Base-by-base conservation (phyloP, 2,888 invertebrate genomes). In the Drosophila conformis region DNA sequence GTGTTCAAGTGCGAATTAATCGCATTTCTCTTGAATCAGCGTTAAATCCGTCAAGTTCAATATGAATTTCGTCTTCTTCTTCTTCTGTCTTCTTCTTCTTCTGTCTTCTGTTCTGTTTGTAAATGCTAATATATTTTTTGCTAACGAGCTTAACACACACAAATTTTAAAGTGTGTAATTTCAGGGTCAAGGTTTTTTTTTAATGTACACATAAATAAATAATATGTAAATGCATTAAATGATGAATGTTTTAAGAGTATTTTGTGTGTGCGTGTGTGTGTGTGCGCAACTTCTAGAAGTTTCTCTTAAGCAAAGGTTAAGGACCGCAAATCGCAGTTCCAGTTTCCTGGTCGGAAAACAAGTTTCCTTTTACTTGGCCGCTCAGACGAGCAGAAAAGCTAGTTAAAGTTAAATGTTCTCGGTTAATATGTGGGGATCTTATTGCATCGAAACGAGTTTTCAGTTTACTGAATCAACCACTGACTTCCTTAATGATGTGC, bases 341-440 rank as follows among this genome's bases (percentile, higher is more conserved):
- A 67, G 79, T 69, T 69, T 40, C 27, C 40, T 42, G 6, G 18
- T 42, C 51, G 38, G 36, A 52, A 78, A 82, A 82, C 82, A 25
- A 73, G 82, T 82, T 82, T 75, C 71, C 78, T 69, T 80, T 83
- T 74, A 75, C 82, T 58, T 72, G 29, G 40, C 13, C 29, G 57
- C 59, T 59, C 69, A n/a, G 10, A 6, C 2, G 13, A 46, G 38
- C 11, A 42, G 65, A 69, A 72, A 11, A 33, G 35, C 31, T 35
- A 60, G 61, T 53, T 62, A 46, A 62, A 49, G 63, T 49, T 40
- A 27, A 61, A 59, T 56, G 52, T 69, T 67, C 60, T 60, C 27
- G 58, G 52, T 54, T 46, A 57, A 74, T 58, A 48, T 38, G 57
- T 36, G n/a, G 59, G 65, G n/a, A 64, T 62, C 75, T 59, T 59